Conservation (phyloP, 2,113 vertebrate genomes). For the Periophthalmodon schlosseri region DNA sequence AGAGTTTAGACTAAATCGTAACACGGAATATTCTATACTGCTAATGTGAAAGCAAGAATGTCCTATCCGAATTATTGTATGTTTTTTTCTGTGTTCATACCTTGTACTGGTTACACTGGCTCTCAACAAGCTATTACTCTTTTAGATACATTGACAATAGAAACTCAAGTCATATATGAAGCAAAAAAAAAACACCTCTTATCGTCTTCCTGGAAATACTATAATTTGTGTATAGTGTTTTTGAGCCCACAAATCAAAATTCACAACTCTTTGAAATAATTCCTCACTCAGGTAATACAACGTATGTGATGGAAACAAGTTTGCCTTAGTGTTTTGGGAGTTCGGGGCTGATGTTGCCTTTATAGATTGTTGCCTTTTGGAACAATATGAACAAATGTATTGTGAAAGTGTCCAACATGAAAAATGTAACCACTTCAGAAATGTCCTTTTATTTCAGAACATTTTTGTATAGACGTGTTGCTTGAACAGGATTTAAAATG, state of each 20-base stretch:
- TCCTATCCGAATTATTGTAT: slow-evolving; percentile 30
- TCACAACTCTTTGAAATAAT: slow-evolving; percentile 28
- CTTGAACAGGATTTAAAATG: slow-evolving; percentile 23
- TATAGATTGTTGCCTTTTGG: slow-evolving; percentile 2
- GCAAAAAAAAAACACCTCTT: slow-evolving; percentile 4
- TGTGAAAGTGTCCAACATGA: not conserved
- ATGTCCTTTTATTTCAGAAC: slow-evolving; percentile 9
- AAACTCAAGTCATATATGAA: not conserved
- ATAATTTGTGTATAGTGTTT: not conserved
- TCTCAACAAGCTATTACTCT: slow-evolving; percentile 38
- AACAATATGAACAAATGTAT: slow-evolving; percentile 14
- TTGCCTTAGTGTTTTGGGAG: slow-evolving; percentile 61
- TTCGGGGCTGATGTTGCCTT: slow-evolving; percentile 43
- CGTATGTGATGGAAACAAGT: slow-evolving; percentile 26
- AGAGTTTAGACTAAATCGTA: slow-evolving; percentile 16
- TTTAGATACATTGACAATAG: not conserved
- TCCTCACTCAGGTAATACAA: slow-evolving; percentile 71
- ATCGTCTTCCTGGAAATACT: slow-evolving; percentile 53
- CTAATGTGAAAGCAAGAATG: slow-evolving; percentile 20
- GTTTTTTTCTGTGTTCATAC: slow-evolving; percentile 25
- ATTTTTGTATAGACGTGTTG: not conserved
- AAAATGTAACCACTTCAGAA: slow-evolving; percentile 36
- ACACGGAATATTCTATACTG: slow-evolving; percentile 8
- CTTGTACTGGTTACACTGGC: slow-evolving; percentile 40
- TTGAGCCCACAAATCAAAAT: not conserved